Percentiles rank a stretch among this genome's conserved stretches.
phyloP scores from a whole-genome alignment of 2,797 vertebrate species.

The Anableps anableps region DNA sequence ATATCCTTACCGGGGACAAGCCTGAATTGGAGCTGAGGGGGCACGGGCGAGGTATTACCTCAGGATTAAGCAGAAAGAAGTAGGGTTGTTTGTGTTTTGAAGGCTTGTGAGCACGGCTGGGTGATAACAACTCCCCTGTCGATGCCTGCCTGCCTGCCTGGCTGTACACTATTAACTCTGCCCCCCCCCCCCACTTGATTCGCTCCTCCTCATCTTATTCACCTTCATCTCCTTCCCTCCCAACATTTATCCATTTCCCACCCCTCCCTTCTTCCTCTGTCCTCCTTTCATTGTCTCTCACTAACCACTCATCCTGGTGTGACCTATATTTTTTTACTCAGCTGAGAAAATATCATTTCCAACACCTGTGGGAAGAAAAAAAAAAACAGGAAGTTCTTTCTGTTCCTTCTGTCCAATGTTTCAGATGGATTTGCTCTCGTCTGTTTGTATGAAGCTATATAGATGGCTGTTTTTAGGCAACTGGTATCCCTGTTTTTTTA shows the following conservation, averaged over 20 bases:
- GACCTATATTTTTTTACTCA: conserved; percentile 76
- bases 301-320: conserved; percentile 45
- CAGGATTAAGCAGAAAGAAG: conserved; percentile 70
- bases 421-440: conserved; percentile 56
- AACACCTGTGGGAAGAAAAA: conserved; percentile 65
- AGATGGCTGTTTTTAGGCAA: conserved; percentile 50
- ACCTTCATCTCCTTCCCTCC: conserved; percentile 56
- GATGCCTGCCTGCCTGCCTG: conserved; percentile 39
- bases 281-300: conserved; percentile 36
- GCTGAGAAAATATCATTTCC: conserved; percentile 69
- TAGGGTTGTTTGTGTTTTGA: conserved; percentile 67
- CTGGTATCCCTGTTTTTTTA: conserved; percentile 46
- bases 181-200: conserved; percentile 38
- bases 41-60: conserved; percentile 52
- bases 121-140: conserved; percentile 72
- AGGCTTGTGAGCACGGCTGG: conserved; percentile 69
- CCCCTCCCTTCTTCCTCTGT: conserved; percentile 30
- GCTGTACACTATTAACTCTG: conserved; percentile 56
- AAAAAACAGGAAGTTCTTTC: conserved; percentile 37
- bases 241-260: conserved; percentile 50
- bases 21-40: conserved; percentile 48
- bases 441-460: conserved; percentile 61
- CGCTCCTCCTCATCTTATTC: conserved; percentile 65
- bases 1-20: conserved; percentile 50
- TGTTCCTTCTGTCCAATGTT: conserved; percentile 59